A percentile compares a stretch with the other conserved stretches of the same genome.
Evolutionary conservation across 2,888 invertebrate genomes (phyloP).

Genomic region (Noctua janthina): DNA sequence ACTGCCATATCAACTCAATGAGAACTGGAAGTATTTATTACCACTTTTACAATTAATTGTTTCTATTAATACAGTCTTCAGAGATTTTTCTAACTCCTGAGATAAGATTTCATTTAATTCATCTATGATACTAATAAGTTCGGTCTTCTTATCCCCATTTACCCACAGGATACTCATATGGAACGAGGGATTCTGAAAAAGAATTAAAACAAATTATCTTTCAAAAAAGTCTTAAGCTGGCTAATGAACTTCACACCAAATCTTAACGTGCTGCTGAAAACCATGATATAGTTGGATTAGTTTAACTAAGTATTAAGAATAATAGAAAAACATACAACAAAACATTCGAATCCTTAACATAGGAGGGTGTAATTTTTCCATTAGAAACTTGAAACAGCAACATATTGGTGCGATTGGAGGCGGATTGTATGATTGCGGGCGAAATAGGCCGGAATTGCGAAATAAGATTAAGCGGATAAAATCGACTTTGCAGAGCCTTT

Average conservation of each 20-base stretch:
- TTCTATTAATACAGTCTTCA: slow-evolving; percentile 87
- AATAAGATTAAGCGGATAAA: too few species aligned
- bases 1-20: slow-evolving; percentile 77
- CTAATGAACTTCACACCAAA: too few species aligned
- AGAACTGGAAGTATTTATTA: slow-evolving; percentile 93
- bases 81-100: slow-evolving; percentile 75
- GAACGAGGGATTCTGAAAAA: slow-evolving; percentile 94
- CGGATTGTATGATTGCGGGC: not conserved
- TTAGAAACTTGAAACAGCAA: not conserved
- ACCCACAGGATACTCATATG: slow-evolving; percentile 96
- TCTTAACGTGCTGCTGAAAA: not conserved
- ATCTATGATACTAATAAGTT: slow-evolving; percentile 86
- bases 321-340: not conserved
- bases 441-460: not conserved
- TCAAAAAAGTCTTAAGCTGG: not conserved
- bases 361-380: not conserved
- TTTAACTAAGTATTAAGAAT: not conserved
- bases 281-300: not conserved
- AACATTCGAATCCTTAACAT: not conserved
- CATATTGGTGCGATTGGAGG: not conserved
- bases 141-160: slow-evolving; percentile 91
- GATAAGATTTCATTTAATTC: slow-evolving; percentile 86
- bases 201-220: slow-evolving; percentile 4
- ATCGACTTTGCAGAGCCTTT: too few species aligned
- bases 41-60: slow-evolving; percentile 93